Evolutionary conservation across 2,797 vertebrate species (phyloP).

Genomic region (Propithecus deckenii): DNA sequence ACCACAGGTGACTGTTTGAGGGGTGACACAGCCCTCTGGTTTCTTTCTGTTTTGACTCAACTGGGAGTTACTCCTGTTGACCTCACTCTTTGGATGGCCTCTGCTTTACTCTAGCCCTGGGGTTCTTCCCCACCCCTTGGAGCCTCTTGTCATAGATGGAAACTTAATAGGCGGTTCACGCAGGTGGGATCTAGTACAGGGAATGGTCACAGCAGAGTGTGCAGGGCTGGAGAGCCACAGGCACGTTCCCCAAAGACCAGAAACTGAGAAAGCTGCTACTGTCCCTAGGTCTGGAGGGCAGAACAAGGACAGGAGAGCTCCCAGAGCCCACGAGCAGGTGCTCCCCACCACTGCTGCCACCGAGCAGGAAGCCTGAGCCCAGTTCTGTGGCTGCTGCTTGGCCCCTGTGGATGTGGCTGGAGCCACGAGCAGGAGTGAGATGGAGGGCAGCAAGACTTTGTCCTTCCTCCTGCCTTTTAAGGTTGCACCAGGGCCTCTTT

Average conservation of each 20-base stretch:
- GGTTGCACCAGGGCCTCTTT: neutral
- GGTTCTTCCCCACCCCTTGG: neutral
- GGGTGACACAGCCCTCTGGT: neutral
- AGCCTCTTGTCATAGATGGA: neutral
- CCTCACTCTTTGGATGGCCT: neutral
- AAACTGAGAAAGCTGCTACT: neutral
- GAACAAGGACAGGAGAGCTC: neutral
- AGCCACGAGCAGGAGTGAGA: accelerated
- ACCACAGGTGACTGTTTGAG: neutral
- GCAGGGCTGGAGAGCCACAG: neutral
- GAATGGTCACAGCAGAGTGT: neutral
- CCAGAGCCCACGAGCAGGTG: neutral
- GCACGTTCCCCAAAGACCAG: neutral
- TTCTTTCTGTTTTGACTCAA: conserved; percentile 3
- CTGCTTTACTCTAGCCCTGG: neutral
- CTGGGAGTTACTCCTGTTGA: neutral
- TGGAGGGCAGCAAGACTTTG: accelerated
- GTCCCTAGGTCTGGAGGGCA: too few species aligned
- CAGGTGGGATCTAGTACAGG: neutral
- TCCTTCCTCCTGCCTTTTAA: neutral
- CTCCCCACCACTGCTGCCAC: neutral
- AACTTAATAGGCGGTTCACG: neutral
- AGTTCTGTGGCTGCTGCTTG: neutral
- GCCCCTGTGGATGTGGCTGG: neutral
- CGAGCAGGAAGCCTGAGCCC: neutral